Evolutionary conservation across 2,888 invertebrate species (phyloP).

Genomic region (Timema podura): DNA sequence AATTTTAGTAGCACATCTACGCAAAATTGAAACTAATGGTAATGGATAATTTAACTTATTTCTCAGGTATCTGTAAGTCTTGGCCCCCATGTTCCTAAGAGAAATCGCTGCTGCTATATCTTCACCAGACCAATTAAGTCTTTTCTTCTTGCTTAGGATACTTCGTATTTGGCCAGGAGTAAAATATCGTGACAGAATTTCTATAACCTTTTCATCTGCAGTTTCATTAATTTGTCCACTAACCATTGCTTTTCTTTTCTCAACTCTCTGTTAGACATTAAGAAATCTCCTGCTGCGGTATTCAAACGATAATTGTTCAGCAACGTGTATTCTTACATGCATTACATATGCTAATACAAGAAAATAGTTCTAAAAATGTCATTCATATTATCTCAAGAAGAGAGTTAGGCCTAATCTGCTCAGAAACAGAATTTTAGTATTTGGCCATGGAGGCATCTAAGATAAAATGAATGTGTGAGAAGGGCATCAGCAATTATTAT

Average conservation of each 20-base stretch:
- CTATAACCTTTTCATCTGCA: not conserved
- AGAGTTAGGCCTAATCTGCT: no score
- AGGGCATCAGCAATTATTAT: no score
- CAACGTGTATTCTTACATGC: no score
- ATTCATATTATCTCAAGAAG: no score
- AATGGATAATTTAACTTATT: conserved; percentile 20
- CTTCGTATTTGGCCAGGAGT: conserved; percentile 16
- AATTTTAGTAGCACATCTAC: conserved; percentile 33
- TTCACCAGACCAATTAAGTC: conserved; percentile 13
- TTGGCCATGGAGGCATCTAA: no score
- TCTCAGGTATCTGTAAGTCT: conserved; percentile 17
- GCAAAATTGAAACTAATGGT: conserved; percentile 30
- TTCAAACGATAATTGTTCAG: conserved; percentile 2
- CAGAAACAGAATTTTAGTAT: no score
- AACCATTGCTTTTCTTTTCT: not conserved
- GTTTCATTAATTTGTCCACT: not conserved
- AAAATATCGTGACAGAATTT: conserved; percentile 8
- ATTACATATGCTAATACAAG: no score
- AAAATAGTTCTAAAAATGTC: no score
- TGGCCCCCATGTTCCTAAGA: conserved; percentile 10
- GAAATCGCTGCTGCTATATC: conserved; percentile 21
- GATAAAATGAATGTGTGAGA: no score
- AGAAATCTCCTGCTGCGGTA: not conserved
- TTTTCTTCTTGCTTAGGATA: not conserved
- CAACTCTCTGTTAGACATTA: not conserved